Base-by-base conservation (phyloP, 2,797 vertebrate species). In the Sebastes glaucus region DNA sequence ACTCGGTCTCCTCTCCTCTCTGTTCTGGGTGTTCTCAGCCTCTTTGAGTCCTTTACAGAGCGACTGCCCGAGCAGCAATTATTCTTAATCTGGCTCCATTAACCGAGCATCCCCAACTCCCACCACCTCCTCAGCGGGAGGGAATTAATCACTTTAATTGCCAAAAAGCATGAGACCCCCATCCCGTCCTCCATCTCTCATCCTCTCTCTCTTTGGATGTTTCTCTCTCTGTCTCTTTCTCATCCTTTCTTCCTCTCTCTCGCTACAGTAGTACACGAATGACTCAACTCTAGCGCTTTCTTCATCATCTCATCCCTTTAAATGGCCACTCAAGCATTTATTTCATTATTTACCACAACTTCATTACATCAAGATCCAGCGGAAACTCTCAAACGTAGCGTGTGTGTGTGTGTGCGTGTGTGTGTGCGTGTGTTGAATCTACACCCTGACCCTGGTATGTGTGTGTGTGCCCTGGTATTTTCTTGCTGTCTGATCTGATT, bases 111-210 rank as follows among this genome's bases (percentile, higher is more conserved):
- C 66, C 27, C 64, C 55, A 28, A 30, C 32, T 27, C 49, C 64
- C 35, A 11, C 49, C 64, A 64, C 62, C 71, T 90, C 74, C 82
- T 88, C 59, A 14, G 86, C 22, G 30, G 67, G 76, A 60, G 71
- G 76, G 78, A 87, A 93, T 93, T 94, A 93, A 94, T 95, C 93
- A 91, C 85, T 88, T 84, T 91, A 93, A 95, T 91, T 91, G 89
- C 82, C 82, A 84, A 84, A 89, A 90, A 90, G 87, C 83, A 84
- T 22, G 60, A 89, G 84, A 87, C 70, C 71, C 73, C 59, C 30
- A 42, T 80, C 75, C 67, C n/a, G 25, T 71, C 78, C 77, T 52
- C 28, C 53, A 59, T 74, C 74, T 76, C 81, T 78, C 28, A 60
- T 69, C 71, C 72, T 68, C 76, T 78, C 76, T 78, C 68, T 65